phyloP scores from a whole-genome alignment of 2,797 vertebrate species.

The Poeciliopsis paucimaculata region DNA sequence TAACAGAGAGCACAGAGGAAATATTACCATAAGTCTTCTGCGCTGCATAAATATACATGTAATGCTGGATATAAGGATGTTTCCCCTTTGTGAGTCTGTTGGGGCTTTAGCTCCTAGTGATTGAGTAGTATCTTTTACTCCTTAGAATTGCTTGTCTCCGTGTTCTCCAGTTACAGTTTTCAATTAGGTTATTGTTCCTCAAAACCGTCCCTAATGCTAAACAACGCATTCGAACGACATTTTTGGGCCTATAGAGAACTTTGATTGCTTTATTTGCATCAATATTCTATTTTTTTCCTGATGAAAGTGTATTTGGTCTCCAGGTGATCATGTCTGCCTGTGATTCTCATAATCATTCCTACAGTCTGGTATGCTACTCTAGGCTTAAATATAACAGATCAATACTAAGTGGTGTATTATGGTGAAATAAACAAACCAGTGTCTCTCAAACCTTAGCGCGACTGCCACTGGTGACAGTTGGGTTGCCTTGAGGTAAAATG shows the following conservation, averaged over 20 bases:
- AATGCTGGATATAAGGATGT: slow-evolving; percentile 3
- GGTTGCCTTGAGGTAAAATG: neutral
- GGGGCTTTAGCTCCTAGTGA: neutral
- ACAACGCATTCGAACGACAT: neutral
- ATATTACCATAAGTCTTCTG: slow-evolving; percentile 25
- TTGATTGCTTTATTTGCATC: neutral
- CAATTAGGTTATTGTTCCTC: neutral
- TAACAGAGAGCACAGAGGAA: slow-evolving; percentile 14
- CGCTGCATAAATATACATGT: slow-evolving; percentile 7
- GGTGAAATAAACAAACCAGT: neutral
- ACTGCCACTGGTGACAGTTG: neutral
- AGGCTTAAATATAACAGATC: neutral
- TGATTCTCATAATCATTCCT: neutral
- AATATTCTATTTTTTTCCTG: neutral
- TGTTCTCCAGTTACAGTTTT: neutral
- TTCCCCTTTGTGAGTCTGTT: slow-evolving; percentile 1
- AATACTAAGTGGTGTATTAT: neutral
- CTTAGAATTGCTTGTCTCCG: neutral
- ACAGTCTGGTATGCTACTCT: neutral
- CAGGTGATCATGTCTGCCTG: neutral
- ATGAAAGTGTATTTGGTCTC: neutral
- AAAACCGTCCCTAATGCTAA: neutral
- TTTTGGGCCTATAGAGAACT: neutral
- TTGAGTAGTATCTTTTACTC: neutral
- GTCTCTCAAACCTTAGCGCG: neutral